phyloP scores from a whole-genome alignment of 1,140 invertebrate species.

The Stenopsyche tienmushanensis region DNA sequence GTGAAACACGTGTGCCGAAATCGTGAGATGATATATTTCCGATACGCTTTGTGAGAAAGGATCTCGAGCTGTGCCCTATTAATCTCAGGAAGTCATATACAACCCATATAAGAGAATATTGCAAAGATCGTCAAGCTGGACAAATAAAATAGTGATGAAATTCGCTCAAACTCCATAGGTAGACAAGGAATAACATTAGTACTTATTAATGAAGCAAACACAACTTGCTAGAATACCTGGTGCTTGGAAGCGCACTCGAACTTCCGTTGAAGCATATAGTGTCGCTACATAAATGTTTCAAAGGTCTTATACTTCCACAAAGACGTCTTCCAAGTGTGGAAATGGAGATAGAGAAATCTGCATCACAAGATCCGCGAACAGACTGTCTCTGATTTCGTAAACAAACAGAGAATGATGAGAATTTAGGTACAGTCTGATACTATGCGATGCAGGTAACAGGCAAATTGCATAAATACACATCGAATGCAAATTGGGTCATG shows the following conservation, averaged over 20 bases:
- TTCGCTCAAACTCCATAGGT: too few relatives aligned
- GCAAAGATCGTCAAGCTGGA: not conserved
- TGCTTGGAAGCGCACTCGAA: not conserved
- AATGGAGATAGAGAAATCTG: conserved; percentile 8
- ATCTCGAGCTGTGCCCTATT: too few relatives aligned
- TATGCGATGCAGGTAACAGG: not conserved
- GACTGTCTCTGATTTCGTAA: not conserved
- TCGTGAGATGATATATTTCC: not conserved
- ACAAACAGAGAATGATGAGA: not conserved
- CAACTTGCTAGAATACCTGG: not conserved
- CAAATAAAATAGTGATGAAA: not conserved
- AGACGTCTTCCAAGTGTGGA: conserved; percentile 3
- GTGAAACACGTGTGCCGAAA: conserved; percentile 34
- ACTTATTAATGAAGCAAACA: conserved; percentile 18
- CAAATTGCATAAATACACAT: not conserved
- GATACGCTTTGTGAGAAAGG: not conserved
- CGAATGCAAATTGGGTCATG: too few relatives aligned
- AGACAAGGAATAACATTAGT: not conserved
- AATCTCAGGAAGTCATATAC: not conserved
- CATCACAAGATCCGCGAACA: not conserved
- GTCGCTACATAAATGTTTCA: conserved; percentile 4
- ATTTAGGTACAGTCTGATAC: not conserved
- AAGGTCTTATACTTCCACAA: conserved; percentile 4
- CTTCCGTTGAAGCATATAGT: not conserved
- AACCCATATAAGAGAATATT: not conserved